These are phyloP conservation scores for Athrips mouffetella DNA, from an alignment of 2,888 invertebrate genomes.

Conservation along the genomic window DNA sequence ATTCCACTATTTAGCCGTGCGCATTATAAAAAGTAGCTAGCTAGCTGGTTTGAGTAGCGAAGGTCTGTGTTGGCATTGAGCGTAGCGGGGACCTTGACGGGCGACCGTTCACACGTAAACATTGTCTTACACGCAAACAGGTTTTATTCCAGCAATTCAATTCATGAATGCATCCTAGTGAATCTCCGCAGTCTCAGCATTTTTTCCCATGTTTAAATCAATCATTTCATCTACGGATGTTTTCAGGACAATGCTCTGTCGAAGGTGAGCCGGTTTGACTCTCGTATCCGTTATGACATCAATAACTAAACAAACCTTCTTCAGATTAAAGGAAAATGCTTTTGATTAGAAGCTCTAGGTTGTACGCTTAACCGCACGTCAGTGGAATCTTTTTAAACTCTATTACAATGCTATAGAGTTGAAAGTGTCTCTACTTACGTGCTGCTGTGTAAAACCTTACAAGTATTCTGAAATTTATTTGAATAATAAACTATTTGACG, in stretches of 20 bases:
- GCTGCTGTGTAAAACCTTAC: too few relatives aligned
- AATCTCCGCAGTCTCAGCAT: conserved; percentile 44
- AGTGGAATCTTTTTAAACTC: too few relatives aligned
- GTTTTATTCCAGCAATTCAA: conserved; percentile 42
- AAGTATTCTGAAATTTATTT: too few relatives aligned
- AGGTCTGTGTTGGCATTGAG: conserved; percentile 38
- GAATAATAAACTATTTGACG: too few relatives aligned
- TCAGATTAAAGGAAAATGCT: too few relatives aligned
- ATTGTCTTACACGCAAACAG: conserved; percentile 47
- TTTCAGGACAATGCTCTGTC: conserved; percentile 14
- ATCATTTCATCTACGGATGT: conserved; percentile 14
- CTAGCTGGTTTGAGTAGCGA: conserved; percentile 12
- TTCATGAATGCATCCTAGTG: conserved; percentile 53
- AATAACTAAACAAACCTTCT: not conserved
- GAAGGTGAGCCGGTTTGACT: conserved; percentile 10
- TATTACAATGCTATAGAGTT: too few relatives aligned
- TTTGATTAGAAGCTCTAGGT: too few relatives aligned
- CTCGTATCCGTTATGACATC: conserved; percentile 7
- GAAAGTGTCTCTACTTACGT: too few relatives aligned
- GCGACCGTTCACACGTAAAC: conserved; percentile 59
- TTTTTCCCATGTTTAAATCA: conserved; percentile 22
- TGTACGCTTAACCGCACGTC: too few relatives aligned
- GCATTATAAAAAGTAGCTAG: too few relatives aligned
- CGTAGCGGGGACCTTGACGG: conserved; percentile 51
- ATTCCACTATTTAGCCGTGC: too few relatives aligned